Conservation (phyloP, 2,888 invertebrate genomes). For the Minunthozetes semirufus region DNA sequence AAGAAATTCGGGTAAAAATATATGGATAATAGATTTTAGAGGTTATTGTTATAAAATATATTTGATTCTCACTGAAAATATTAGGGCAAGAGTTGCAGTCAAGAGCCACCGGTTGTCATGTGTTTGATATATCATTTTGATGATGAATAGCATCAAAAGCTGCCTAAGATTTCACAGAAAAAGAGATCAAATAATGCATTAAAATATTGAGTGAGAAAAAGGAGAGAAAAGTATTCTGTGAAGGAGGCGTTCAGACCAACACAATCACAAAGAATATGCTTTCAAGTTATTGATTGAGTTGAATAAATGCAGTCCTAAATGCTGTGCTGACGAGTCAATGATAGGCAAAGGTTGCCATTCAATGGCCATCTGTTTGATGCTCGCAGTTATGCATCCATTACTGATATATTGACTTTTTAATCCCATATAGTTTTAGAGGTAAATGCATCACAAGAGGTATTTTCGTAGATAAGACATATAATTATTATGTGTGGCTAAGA, state of each 20-base stretch:
- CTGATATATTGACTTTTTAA: constrained; percentile 25
- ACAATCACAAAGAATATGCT: not conserved
- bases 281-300: constrained; percentile 4
- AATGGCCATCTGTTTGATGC: constrained; percentile 11
- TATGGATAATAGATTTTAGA: not conserved
- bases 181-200: constrained; percentile 15
- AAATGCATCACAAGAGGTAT: no score
- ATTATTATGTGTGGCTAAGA: not conserved
- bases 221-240: no score
- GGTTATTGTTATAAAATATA: not conserved
- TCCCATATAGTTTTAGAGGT: not conserved
- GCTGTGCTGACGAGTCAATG: not conserved
- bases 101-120: constrained; percentile 10
- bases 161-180: not conserved
- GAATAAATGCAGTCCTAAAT: not conserved
- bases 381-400: constrained; percentile 17
- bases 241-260: not conserved
- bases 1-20: not conserved
- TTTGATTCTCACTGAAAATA: constrained; percentile 21
- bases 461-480: constrained; percentile 5
- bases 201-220: not conserved
- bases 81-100: constrained; percentile 14
- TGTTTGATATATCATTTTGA: constrained; percentile 8
- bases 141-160: constrained; percentile 11
- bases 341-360: no score